A percentile compares a stretch with the other conserved stretches of the same genome.
Evolutionary conservation across 2,113 vertebrate species (phyloP).

Genomic region (Lontra canadensis): DNA sequence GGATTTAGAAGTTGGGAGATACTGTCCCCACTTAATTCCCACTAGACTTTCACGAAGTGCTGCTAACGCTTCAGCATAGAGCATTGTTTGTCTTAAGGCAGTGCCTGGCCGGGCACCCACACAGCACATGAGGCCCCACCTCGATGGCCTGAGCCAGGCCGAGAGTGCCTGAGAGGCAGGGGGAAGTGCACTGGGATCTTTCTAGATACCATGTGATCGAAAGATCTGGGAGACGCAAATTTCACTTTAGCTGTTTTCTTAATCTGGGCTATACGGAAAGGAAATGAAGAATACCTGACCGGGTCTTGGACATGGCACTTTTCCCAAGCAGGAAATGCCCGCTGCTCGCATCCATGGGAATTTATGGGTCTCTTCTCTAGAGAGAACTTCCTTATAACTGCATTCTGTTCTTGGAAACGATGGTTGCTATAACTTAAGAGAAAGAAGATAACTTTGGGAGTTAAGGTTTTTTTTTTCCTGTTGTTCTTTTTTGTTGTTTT

Average conservation of each 20-base stretch:
- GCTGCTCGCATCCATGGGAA: background rate
- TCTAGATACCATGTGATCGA: background rate
- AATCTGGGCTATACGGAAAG: constrained; percentile 33
- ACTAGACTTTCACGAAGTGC: background rate
- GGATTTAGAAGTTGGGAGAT: background rate
- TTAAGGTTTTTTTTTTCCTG: background rate
- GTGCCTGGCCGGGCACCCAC: background rate
- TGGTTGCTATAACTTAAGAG: background rate
- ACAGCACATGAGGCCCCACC: background rate
- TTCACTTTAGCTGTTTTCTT: constrained; percentile 39
- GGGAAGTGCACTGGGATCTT: background rate
- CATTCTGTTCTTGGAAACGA: background rate
- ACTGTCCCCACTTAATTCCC: background rate
- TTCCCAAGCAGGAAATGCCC: background rate
- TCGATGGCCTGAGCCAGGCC: background rate
- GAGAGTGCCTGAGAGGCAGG: background rate
- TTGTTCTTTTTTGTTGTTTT: background rate
- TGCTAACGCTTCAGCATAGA: background rate
- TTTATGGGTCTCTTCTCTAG: background rate
- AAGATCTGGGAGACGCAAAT: background rate
- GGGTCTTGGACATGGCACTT: background rate
- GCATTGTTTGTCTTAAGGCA: background rate
- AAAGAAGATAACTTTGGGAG: background rate
- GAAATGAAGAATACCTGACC: constrained; percentile 43
- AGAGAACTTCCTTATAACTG: background rate